A percentile compares a stretch with the other conserved stretches of the same genome.
Evolutionary conservation across 1,140 invertebrate genomes (phyloP).

Genomic region (Microplitis demolitor): DNA sequence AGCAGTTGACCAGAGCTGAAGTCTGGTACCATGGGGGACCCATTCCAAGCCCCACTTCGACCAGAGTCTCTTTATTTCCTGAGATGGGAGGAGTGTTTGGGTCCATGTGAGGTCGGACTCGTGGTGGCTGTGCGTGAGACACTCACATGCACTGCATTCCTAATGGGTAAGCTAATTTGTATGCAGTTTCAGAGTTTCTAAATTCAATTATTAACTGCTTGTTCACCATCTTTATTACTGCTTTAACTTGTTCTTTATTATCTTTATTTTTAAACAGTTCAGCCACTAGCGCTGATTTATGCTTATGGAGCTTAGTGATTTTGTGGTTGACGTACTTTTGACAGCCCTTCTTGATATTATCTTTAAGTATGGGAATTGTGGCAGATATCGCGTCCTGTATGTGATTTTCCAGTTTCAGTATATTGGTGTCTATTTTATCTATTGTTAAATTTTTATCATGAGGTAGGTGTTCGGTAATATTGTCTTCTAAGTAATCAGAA

Average conservation of each 20-base stretch:
- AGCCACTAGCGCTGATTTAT: not conserved
- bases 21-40: no score
- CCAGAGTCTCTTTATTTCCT: no score
- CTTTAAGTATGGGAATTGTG: not conserved
- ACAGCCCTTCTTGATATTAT: not conserved
- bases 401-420: not conserved
- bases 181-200: constrained; percentile 5
- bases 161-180: no score
- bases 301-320: not conserved
- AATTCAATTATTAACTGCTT: constrained; percentile 11
- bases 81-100: no score
- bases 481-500: not conserved
- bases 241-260: not conserved
- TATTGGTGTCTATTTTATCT: constrained; percentile 6
- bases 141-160: no score
- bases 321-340: not conserved
- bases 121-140: no score
- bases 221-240: not conserved
- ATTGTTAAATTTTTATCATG: constrained; percentile 17
- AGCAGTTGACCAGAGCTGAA: no score
- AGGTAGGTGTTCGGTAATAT: not conserved
- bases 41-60: no score
- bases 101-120: no score
- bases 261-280: constrained; percentile 1
- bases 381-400: not conserved